Conservation (phyloP, 2,888 invertebrate species). For the Aricia artaxerxes region DNA sequence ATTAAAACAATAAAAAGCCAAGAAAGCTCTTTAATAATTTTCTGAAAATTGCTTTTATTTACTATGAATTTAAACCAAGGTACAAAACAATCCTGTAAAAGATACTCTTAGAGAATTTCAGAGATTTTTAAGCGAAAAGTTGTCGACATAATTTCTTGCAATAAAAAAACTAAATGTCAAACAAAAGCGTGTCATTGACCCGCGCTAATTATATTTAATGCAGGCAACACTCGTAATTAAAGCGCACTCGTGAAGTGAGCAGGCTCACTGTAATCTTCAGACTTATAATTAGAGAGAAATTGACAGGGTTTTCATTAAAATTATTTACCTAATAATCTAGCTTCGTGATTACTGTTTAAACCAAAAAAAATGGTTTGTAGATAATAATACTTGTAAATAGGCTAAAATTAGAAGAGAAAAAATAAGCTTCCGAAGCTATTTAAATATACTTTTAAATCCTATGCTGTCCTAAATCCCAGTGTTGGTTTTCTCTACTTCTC, state of each 20-base stretch:
- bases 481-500: not conserved
- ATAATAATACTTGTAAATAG: too few species aligned
- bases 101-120: not conserved
- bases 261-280: not conserved
- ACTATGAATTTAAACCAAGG: not conserved
- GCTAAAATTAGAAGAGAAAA: too few species aligned
- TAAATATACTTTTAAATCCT: too few species aligned
- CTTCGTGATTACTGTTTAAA: too few species aligned
- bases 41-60: too few species aligned
- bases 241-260: not conserved
- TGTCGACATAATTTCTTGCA: not conserved
- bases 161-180: not conserved
- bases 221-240: constrained; percentile 20
- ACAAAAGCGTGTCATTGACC: constrained; percentile 27
- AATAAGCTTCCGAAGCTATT: too few species aligned
- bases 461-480: too few species aligned
- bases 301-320: not conserved
- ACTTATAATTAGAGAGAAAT: not conserved
- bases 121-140: not conserved
- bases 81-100: not conserved
- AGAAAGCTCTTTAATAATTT: not conserved
- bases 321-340: too few species aligned
- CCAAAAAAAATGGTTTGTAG: too few species aligned
- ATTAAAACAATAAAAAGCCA: not conserved
- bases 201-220: constrained; percentile 27